phyloP scores from a whole-genome alignment of 2,113 vertebrate species.

The Choloepus hoffmanni region DNA sequence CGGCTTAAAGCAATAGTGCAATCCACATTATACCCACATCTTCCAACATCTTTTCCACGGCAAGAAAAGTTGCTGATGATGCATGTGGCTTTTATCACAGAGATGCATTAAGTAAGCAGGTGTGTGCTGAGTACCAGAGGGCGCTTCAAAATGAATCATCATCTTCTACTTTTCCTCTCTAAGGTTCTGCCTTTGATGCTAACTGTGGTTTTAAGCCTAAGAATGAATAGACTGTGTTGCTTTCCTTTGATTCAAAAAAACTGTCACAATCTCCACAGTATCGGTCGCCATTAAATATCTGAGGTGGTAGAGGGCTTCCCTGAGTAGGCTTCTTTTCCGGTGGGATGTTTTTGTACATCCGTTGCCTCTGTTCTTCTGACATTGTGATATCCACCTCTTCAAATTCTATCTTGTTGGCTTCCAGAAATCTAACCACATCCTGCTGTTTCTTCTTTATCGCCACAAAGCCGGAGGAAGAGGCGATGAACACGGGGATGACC shows the following conservation, averaged over 20 bases:
- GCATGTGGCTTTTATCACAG: slow-evolving; percentile 84
- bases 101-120: slow-evolving; percentile 85
- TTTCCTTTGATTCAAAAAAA: slow-evolving; percentile 99
- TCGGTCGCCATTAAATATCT: too few relatives aligned
- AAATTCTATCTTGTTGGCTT: too few relatives aligned
- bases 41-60: slow-evolving; percentile 73
- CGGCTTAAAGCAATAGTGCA: slow-evolving; percentile 68
- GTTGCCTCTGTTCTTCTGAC: too few relatives aligned
- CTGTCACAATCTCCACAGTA: slow-evolving; percentile 91
- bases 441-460: slow-evolving; percentile 73
- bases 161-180: slow-evolving; percentile 67
- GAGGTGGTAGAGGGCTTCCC: too few relatives aligned
- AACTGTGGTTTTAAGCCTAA: slow-evolving; percentile 91
- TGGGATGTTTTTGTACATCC: too few relatives aligned
- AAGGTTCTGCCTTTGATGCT: slow-evolving; percentile 86
- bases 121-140: slow-evolving; percentile 79
- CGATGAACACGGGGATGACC: slow-evolving; percentile 95
- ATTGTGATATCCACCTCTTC: too few relatives aligned
- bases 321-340: too few relatives aligned
- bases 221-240: slow-evolving; percentile 96
- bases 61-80: slow-evolving; percentile 83
- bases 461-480: slow-evolving; percentile 94
- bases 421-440: too few relatives aligned
- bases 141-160: slow-evolving; percentile 75
- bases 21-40: slow-evolving; percentile 49